Evolutionary conservation across 2,888 invertebrate species (phyloP), one percentile per base, ranked within the genome.

Genomic region (Pyrrhosoma nymphula): DNA sequence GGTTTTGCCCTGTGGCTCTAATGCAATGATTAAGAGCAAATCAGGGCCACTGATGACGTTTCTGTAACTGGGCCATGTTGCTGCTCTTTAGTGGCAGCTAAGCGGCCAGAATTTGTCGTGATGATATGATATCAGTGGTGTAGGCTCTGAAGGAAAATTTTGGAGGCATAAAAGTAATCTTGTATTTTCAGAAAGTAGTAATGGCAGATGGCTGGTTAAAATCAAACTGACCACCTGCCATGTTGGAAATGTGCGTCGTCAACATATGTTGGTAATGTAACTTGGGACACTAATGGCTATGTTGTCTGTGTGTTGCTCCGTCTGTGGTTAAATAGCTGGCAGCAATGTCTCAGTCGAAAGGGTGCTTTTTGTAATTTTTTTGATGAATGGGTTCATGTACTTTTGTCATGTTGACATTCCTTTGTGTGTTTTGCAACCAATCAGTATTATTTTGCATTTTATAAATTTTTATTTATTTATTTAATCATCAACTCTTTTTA

Each of bases 101-200:
- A 47, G 63, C 93, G 69, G 93, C 69, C 93, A 93, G 93, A 69
- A 47, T 69, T 93, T 93, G 93, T 93, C 69, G 93, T 93, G 69
- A 69, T 93, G 93, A 93, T 93, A 69, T 93, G 93, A 93, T 93
- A 93, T 93, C 93, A 93, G 93, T 93, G 93, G 93, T 93, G 93
- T 93, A 23, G 93, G 93, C 69, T 93, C 47, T 93, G n/a, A 82
- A 82, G 82, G 82, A 89, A 93, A 93, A 93, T 75, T 82, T 82
- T 75, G 47, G 93, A 93, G 93, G 93, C 69, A 26, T 82, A 82
- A 93, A 93, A 93, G 69, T 93, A 93, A 93, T 93, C 47, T 93
- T 93, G 93, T 93, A 93, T 93, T 93, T 93, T 93, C 93, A 93
- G 93, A 93, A 47, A 47, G 75, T 93, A 93, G 93, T 93, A 56